phyloP scores from a whole-genome alignment of 2,113 vertebrate species.

The Athene noctua region DNA sequence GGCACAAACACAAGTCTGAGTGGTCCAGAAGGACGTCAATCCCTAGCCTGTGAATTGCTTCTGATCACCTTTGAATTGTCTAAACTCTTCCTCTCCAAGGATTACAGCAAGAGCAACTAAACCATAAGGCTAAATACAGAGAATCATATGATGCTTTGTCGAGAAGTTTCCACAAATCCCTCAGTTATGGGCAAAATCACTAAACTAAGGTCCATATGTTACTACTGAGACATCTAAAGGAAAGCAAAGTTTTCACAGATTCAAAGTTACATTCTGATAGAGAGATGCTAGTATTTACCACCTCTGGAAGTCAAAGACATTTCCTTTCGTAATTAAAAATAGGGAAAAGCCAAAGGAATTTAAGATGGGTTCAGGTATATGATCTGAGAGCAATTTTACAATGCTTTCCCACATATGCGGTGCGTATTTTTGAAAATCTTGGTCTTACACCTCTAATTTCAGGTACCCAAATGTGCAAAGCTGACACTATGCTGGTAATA shows the following conservation, averaged over 20 bases:
- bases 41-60: background rate
- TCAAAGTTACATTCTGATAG: background rate
- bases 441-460: background rate
- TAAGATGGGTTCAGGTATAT: background rate
- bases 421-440: background rate
- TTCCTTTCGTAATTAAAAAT: background rate
- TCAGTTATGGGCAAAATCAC: background rate
- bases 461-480: background rate
- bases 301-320: background rate
- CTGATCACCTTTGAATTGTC: background rate
- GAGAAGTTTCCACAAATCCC: background rate
- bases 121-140: background rate
- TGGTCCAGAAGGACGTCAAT: background rate
- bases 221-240: background rate
- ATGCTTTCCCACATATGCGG: background rate
- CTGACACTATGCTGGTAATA: background rate
- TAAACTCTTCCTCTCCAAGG: background rate
- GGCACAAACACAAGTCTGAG: slow-evolving; percentile 36
- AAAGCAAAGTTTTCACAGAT: background rate
- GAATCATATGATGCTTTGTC: background rate
- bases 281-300: background rate
- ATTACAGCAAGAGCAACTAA: background rate
- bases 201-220: background rate
- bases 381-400: background rate
- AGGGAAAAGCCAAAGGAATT: background rate